Evolutionary conservation across 2,113 vertebrate species (phyloP).

Genomic region (Saguinus midas): DNA sequence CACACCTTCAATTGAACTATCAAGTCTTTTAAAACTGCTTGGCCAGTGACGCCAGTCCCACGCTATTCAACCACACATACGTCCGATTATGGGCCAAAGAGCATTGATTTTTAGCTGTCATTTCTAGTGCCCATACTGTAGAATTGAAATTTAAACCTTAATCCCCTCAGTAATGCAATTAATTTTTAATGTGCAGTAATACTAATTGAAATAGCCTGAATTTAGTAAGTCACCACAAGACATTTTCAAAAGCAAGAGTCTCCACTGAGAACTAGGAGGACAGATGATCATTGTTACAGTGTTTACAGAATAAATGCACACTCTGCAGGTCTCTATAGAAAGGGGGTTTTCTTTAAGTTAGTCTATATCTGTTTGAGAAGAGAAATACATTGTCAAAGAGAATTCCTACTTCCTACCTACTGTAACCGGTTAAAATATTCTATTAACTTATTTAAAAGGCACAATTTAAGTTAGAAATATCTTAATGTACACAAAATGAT

Average conservation of each 20-base stretch:
- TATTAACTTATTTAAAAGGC: slow-evolving; percentile 38
- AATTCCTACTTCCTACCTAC: slow-evolving; percentile 44
- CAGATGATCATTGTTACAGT: slow-evolving; percentile 89
- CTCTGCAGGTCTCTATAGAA: slow-evolving; percentile 69
- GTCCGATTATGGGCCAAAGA: slow-evolving; percentile 83
- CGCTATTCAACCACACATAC: slow-evolving; percentile 54
- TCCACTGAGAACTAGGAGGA: slow-evolving; percentile 91
- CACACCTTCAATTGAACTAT: slow-evolving; percentile 81
- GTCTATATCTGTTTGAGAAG: slow-evolving; percentile 66
- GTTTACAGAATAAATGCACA: slow-evolving; percentile 80
- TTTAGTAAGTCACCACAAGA: slow-evolving; percentile 92
- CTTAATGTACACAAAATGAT: not conserved
- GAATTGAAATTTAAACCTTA: slow-evolving; percentile 95
- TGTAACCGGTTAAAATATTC: not conserved
- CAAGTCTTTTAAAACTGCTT: slow-evolving; percentile 79
- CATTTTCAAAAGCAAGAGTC: slow-evolving; percentile 91
- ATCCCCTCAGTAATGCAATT: slow-evolving; percentile 93
- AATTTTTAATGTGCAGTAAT: slow-evolving; percentile 99
- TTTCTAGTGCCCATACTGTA: slow-evolving; percentile 85
- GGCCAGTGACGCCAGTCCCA: slow-evolving; percentile 77
- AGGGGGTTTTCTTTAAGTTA: slow-evolving; percentile 74
- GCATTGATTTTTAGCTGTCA: slow-evolving; percentile 91
- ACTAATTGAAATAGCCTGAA: slow-evolving; percentile 96
- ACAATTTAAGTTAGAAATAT: slow-evolving; percentile 55
- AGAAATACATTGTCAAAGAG: slow-evolving; percentile 57